These are phyloP conservation scores for Boulengeromyrus knoepffleri DNA, from an alignment of 2,113 vertebrate genomes.

Conservation along the genomic window DNA sequence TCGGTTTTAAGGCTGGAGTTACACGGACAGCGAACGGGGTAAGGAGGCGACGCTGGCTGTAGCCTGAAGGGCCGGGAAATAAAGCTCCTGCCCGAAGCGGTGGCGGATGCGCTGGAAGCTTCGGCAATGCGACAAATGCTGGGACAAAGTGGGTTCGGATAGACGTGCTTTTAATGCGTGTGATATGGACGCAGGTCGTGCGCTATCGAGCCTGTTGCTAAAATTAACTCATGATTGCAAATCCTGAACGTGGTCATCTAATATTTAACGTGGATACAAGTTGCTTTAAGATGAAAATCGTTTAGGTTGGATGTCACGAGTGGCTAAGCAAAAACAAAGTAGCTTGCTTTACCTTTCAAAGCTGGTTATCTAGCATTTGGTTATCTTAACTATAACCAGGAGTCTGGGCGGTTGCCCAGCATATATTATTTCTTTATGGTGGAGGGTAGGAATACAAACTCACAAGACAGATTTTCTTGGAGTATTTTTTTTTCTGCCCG, in stretches of 20 bases:
- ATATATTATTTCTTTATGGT: background rate
- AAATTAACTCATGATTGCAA: background rate
- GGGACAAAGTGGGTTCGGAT: background rate
- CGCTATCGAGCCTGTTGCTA: background rate
- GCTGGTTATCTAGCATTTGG: background rate
- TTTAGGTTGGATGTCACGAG: background rate
- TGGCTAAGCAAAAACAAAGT: background rate
- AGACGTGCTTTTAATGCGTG: background rate
- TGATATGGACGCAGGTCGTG: background rate
- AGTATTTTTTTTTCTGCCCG: background rate
- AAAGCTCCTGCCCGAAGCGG: background rate
- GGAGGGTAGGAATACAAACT: background rate
- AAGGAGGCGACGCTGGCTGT: slow-evolving; percentile 16
- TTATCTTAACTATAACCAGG: background rate
- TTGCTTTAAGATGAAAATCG: background rate
- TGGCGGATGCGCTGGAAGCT: background rate
- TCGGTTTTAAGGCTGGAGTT: slow-evolving; percentile 66
- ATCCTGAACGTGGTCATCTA: background rate
- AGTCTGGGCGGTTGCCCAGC: background rate
- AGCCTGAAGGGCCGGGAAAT: background rate
- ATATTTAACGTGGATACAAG: background rate
- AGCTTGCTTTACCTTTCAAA: background rate
- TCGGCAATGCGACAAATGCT: slow-evolving; percentile 8
- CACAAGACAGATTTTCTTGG: background rate
- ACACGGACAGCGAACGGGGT: slow-evolving; percentile 59